These are phyloP conservation scores for Hydrozoanthus tunicans DNA, from an alignment of 64 coral and sea anemone genomes.

Conservation along the genomic window DNA sequence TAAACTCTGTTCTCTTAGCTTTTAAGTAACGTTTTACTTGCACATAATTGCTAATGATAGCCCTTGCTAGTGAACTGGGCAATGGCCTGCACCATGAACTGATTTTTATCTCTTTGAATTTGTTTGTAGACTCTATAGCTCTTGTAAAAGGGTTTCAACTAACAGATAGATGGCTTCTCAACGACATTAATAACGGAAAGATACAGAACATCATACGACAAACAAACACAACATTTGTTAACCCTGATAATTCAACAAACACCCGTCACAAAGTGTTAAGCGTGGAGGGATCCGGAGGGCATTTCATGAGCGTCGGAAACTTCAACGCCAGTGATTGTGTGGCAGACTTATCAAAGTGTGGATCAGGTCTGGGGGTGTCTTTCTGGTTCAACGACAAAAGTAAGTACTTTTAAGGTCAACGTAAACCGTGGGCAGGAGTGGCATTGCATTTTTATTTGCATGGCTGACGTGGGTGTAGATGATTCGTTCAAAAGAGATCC, in stretches of 20 bases:
- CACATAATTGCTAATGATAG: too few species aligned
- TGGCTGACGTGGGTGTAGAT: too few species aligned
- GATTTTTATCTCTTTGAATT: not conserved
- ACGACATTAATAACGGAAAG: not conserved
- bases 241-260: slow-evolving; percentile 24
- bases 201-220: not conserved
- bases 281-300: not conserved
- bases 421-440: not conserved
- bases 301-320: slow-evolving; percentile 17
- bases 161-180: slow-evolving; percentile 44
- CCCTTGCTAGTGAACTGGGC: too few species aligned
- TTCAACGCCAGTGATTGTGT: slow-evolving; percentile 7
- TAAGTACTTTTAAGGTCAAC: not conserved
- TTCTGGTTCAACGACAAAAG: slow-evolving; percentile 36
- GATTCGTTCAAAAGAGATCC: too few species aligned
- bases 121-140: not conserved
- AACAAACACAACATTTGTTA: slow-evolving; percentile 27
- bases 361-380: not conserved
- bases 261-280: slow-evolving; percentile 23
- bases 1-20: too few species aligned
- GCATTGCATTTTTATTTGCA: too few species aligned
- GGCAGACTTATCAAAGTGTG: not conserved
- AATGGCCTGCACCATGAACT: too few species aligned
- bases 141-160: not conserved
- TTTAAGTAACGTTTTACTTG: too few species aligned